Evolutionary conservation across 2,113 vertebrate species (phyloP), one percentile per base, ranked within the genome.

Genomic region (Notarius quadriscutis): DNA sequence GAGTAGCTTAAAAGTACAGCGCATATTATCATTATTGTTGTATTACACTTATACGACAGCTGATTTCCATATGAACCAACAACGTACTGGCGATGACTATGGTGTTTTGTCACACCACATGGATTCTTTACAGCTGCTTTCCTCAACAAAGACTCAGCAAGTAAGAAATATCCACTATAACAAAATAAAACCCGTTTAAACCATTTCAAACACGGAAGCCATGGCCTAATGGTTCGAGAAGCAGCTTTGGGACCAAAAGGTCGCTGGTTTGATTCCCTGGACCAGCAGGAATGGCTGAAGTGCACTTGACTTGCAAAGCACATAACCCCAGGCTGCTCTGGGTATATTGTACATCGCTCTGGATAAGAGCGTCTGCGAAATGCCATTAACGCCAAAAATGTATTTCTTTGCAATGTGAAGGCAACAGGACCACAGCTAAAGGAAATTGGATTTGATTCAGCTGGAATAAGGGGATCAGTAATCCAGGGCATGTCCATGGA

Each of bases 71-170:
- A 20, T 14, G 22, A 78, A 75, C 27, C 58, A 65, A 17, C 53
- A 74, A 71, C n/a, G 50, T 9, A 25, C 41, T 11, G 84, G 65
- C 30, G 74, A 80, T 11, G 63, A n/a, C n/a, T 77, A 58, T 74
- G 60, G 51, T 62, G 4, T 69, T 57, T 22, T 30, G 5, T 72
- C 72, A 17, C 22, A 77, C 11, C 34, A 82, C 55, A 50, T 85
- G 48, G 80, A 88, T 79, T 71, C 84, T 79, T 65, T 80, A 62
- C 80, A 79, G 15, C 48, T 84, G 41, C 74, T 74, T n/a, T 74
- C 84, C n/a, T 63, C 86, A 41, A 41, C 86, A 15, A 60, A 50
- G 7, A 18, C 25, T 77, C 86, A 82, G 18, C 87, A 87, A 27
- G 89, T 90, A 65, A 57, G 58, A 1, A 20, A 60, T 27, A 15